phyloP scores from a whole-genome alignment of 2,797 vertebrate genomes.

The Syngnathus acus region DNA sequence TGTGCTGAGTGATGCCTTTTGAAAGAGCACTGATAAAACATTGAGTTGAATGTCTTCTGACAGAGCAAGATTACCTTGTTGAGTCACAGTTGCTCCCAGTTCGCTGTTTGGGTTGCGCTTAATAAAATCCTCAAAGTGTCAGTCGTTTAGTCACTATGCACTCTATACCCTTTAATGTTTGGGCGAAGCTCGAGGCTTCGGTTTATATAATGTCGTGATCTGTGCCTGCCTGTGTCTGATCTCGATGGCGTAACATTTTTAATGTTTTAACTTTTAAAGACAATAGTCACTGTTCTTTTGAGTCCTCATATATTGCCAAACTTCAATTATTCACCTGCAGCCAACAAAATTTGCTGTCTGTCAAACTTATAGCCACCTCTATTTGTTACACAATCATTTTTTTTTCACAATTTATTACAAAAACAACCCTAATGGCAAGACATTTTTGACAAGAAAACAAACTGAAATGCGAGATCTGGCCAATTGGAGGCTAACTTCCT shows the following conservation, averaged over 20 bases:
- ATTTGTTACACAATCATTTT: too few relatives aligned
- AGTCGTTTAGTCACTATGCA: neutral
- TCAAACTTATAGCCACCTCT: too few relatives aligned
- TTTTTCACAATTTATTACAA: too few relatives aligned
- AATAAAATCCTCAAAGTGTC: neutral
- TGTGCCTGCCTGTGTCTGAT: neutral
- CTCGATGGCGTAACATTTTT: neutral
- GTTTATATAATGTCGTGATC: conserved; percentile 1
- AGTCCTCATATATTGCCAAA: too few relatives aligned
- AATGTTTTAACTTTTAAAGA: too few relatives aligned
- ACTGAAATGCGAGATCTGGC: too few relatives aligned
- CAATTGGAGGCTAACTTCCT: too few relatives aligned
- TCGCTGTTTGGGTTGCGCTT: neutral
- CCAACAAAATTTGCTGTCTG: too few relatives aligned
- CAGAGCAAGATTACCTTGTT: neutral
- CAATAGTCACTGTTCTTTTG: too few relatives aligned
- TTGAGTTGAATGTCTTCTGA: neutral
- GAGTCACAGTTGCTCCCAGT: neutral
- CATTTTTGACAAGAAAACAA: too few relatives aligned
- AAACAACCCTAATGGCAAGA: too few relatives aligned
- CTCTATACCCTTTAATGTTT: neutral
- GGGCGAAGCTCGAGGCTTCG: neutral
- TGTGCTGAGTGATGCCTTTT: neutral
- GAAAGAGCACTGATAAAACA: neutral
- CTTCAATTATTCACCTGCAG: too few relatives aligned